Percentiles rank a stretch among this genome's conserved stretches.
phyloP scores from a whole-genome alignment of 2,888 invertebrate species.

The Drosophila setosimentum region DNA sequence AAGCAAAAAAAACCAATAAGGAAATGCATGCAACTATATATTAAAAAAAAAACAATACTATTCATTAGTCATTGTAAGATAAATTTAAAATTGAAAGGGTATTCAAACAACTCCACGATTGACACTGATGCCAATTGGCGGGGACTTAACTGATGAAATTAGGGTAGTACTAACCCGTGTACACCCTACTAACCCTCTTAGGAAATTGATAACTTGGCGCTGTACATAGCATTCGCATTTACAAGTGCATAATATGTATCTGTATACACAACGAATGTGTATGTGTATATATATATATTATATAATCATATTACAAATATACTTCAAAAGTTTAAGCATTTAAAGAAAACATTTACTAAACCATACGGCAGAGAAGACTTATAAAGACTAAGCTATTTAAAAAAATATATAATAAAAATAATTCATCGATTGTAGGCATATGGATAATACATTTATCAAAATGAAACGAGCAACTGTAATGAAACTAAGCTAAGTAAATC shows the following conservation, averaged over 20 bases:
- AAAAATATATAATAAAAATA: slow-evolving; percentile 10
- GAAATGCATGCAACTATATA: slow-evolving; percentile 42
- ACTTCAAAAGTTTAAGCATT: slow-evolving; percentile 38
- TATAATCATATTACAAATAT: slow-evolving; percentile 14
- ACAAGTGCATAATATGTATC: slow-evolving; percentile 27
- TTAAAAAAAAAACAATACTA: neutral
- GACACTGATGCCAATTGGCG: slow-evolving; percentile 3
- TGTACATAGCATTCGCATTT: slow-evolving; percentile 66
- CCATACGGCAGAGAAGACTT: slow-evolving; percentile 69
- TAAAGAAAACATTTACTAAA: slow-evolving; percentile 47
- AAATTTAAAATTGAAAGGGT: neutral
- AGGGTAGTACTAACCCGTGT: slow-evolving; percentile 6
- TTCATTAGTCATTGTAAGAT: slow-evolving; percentile 6
- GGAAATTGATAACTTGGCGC: slow-evolving; percentile 29
- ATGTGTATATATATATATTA: slow-evolving; percentile 36
- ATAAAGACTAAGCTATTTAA: slow-evolving; percentile 62
- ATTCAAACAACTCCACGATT: slow-evolving; percentile 5
- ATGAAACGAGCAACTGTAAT: slow-evolving; percentile 32
- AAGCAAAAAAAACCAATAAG: neutral
- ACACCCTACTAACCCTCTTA: slow-evolving; percentile 17
- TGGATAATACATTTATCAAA: slow-evolving; percentile 34
- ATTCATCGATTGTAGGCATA: slow-evolving; percentile 33
- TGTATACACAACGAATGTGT: slow-evolving; percentile 23
- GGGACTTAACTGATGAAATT: neutral
- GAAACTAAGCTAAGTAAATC: slow-evolving; percentile 46